Percentiles rank a stretch among this genome's conserved stretches.
These are phyloP conservation scores for Acomys russatus DNA, from an alignment of 2,797 vertebrate genomes.

Conservation along the genomic window DNA sequence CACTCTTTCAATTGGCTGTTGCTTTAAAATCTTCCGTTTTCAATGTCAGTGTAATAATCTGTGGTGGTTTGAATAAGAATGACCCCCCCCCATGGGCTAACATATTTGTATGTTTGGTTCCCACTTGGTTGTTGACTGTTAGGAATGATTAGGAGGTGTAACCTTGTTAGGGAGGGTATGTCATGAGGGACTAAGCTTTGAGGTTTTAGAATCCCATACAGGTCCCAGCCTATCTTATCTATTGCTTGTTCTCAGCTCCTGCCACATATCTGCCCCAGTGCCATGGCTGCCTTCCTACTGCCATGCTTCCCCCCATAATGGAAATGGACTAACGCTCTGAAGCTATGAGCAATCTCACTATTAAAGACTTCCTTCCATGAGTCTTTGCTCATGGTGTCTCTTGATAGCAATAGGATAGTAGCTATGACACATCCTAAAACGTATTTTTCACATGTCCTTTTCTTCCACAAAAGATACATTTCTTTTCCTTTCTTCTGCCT, in stretches of 20 bases:
- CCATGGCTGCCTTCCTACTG: background rate
- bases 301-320: background rate
- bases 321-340: background rate
- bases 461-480: background rate
- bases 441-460: background rate
- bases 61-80: background rate
- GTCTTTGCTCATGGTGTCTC: background rate
- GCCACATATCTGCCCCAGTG: no score
- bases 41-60: background rate
- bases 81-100: background rate
- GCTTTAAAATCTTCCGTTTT: background rate
- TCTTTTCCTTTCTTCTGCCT: background rate
- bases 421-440: background rate
- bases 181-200: background rate
- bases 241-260: background rate
- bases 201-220: background rate
- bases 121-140: background rate
- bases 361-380: background rate
- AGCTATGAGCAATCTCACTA: background rate
- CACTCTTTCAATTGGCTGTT: background rate
- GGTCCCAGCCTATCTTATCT: background rate
- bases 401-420: background rate
- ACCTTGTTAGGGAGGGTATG: background rate
- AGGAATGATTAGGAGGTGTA: background rate
- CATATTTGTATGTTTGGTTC: background rate